These are phyloP conservation scores for Tachina lurida DNA, from an alignment of 2,888 invertebrate species.

Conservation along the genomic window DNA sequence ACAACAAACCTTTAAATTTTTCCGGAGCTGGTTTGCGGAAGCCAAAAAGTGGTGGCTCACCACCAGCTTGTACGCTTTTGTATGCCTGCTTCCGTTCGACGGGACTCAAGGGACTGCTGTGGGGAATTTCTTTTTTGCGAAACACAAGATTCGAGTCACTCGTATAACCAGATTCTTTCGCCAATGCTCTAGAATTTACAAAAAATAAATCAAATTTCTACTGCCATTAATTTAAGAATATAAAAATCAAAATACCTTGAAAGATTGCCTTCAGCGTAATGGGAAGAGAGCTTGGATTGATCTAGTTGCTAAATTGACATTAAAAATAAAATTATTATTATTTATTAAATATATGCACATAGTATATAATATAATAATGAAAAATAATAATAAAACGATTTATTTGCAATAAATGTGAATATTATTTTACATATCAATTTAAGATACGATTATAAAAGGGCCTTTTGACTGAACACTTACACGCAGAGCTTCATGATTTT, in stretches of 20 bases:
- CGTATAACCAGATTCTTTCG: constrained; percentile 95
- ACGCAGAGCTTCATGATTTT: constrained; percentile 1
- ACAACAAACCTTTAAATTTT: constrained; percentile 88
- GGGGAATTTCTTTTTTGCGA: constrained; percentile 88
- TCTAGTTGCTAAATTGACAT: constrained; percentile 85
- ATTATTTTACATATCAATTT: constrained; percentile 1
- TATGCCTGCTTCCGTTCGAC: constrained; percentile 93
- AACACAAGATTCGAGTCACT: constrained; percentile 95
- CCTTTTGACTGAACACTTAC: constrained; percentile 34
- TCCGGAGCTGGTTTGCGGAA: constrained; percentile 95
- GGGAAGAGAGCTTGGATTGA: constrained; percentile 87
- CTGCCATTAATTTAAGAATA: neutral
- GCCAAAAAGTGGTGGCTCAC: constrained; percentile 96
- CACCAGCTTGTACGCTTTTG: constrained; percentile 94
- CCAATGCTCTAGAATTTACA: constrained; percentile 86
- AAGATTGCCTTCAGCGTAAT: constrained; percentile 89
- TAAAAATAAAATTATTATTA: neutral
- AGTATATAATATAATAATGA: neutral
- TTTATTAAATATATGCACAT: too few relatives aligned
- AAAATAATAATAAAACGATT: neutral
- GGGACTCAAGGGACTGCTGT: constrained; percentile 88
- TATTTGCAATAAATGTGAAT: neutral
- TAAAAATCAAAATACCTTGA: constrained; percentile 86
- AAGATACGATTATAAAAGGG: neutral
- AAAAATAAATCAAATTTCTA: neutral